Percentiles rank a stretch among this genome's conserved stretches.
Conservation (phyloP, 2,888 invertebrate species). For the Clunio marinus region DNA sequence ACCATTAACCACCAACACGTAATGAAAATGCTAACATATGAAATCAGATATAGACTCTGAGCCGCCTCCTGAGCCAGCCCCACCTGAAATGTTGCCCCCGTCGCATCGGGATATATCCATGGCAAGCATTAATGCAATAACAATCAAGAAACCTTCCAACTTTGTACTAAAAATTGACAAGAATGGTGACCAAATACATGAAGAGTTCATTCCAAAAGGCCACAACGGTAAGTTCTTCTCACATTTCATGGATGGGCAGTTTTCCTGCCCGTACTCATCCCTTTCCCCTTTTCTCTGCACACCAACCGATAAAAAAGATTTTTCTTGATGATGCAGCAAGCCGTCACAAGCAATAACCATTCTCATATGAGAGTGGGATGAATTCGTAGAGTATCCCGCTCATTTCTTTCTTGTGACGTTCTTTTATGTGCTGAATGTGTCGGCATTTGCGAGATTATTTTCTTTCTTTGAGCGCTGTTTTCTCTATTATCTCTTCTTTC, state of each 20-base stretch:
- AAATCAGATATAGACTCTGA: conserved; percentile 34
- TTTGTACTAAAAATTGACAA: conserved; percentile 51
- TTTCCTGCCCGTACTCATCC: background rate
- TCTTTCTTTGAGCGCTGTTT: background rate
- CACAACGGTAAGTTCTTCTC: conserved; percentile 45
- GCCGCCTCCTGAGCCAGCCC: conserved; percentile 36
- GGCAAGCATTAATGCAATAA: conserved; percentile 31
- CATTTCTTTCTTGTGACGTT: background rate
- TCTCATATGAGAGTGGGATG: conserved; percentile 21
- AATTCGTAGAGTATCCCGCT: background rate
- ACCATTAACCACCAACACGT: too few species aligned
- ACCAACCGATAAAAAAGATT: conserved; percentile 20
- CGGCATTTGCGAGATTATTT: conserved; percentile 24
- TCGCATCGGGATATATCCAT: conserved; percentile 33
- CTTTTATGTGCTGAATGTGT: conserved; percentile 18
- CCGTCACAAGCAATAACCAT: conserved; percentile 26
- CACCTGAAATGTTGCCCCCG: background rate
- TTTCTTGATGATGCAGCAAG: conserved; percentile 36
- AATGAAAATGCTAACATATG: too few species aligned
- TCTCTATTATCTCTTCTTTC: background rate
- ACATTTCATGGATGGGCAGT: background rate
- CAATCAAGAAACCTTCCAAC: conserved; percentile 46
- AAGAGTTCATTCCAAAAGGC: conserved; percentile 51
- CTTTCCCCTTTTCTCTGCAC: too few species aligned
- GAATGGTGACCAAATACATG: conserved; percentile 51